Base-by-base conservation (phyloP, 2,888 invertebrate genomes). In the Stenichneumon culpator region DNA sequence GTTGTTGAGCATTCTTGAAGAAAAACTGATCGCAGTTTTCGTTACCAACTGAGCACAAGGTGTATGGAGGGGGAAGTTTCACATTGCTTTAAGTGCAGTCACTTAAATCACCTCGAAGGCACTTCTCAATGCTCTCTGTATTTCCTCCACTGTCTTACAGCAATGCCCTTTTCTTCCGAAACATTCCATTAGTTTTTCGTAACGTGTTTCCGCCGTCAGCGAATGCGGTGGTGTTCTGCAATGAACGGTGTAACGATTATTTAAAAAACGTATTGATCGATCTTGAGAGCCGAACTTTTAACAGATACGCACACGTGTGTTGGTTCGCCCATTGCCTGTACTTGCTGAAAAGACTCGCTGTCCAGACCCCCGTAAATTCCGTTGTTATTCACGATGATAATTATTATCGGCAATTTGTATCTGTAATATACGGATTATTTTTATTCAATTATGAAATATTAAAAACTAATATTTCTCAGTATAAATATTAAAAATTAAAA, bases 351-450 rank as follows among this genome's bases (percentile, higher is more conserved):
- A 9, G 96, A 96, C 25, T 97, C 97, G 86, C 96, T 95, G 91
- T 97, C 97, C 86, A 99, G 95, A 6, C 99, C 99, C 73, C 97
- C 96, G 93, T 98, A 98, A 92, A 99, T 99, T 28, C 99, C 99
- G 92, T 97, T 98, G 95, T 99, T 99, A 94, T 99, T 99, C 6
- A 99, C 96, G 85, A 99, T 96, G 3, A 99, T 96, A 82, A 99
- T 96, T 50, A 98, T 96, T 39, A 99, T 96, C 0, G 99, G 99
- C 88, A 99, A 95, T 91, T 98, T 97, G 94, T 99, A 99, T 84
- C 99, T 97, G 88, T 69, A 84, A 19, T 75, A 39, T 60, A 50
- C 9, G 14, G 14, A 32, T 44, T 36, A 22, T 72, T 82, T 19
- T 44, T 44, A 19, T 54, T 54, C 3, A 11, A 54, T 3, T 68